Conservation (phyloP, 2,113 vertebrate species). For the Diglossa brunneiventris region DNA sequence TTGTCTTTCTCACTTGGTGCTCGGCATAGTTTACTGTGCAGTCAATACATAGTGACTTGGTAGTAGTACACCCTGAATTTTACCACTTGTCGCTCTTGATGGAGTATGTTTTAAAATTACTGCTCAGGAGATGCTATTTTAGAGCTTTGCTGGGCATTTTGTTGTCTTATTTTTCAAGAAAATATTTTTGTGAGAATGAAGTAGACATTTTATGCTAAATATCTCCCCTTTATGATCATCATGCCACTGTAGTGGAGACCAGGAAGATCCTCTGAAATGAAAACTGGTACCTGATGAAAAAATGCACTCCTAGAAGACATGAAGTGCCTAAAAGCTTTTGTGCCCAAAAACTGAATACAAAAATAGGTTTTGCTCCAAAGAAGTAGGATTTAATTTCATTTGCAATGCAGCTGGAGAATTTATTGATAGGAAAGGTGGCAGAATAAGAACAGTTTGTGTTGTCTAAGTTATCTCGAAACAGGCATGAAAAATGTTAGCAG, state of each 20-base stretch:
- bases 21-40: not conserved
- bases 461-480: not conserved
- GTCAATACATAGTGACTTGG: not conserved
- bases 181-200: not conserved
- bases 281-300: not conserved
- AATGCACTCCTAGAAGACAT: not conserved
- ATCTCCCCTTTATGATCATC: not conserved
- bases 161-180: not conserved
- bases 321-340: not conserved
- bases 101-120: not conserved
- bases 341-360: not conserved
- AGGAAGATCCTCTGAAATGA: not conserved
- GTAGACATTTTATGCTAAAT: not conserved
- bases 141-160: not conserved
- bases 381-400: not conserved
- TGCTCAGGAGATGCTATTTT: not conserved
- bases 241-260: not conserved
- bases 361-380: not conserved
- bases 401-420: not conserved
- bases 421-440: not conserved
- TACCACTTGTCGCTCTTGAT: fast-evolving
- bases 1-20: not conserved
- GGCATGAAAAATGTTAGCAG: not conserved
- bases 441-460: not conserved
- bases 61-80: not conserved